Evolutionary conservation across 2,888 invertebrate genomes (phyloP), one percentile per base, ranked within the genome.

Genomic region (Calliopum simillimum): DNA sequence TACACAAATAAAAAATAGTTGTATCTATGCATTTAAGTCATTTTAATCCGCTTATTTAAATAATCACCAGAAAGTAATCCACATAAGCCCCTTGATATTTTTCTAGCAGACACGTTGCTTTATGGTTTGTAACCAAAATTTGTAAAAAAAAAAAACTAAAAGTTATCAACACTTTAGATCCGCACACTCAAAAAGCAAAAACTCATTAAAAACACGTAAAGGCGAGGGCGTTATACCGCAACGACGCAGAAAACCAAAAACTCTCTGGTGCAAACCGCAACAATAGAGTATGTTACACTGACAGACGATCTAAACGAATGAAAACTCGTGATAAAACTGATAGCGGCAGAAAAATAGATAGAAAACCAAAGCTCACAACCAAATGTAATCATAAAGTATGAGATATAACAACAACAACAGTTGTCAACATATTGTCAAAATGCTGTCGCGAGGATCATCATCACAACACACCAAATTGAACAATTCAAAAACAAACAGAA

Each of bases 281-380:
- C 59, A 74, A 76, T 78, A 77, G 74, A n/a, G n/a, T n/a, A n/a
- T n/a, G n/a, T n/a, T n/a, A n/a, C n/a, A n/a, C n/a, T n/a, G n/a
- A 75, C 73, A 78, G 71, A 74, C 62, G 75, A 76, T 78, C 78
- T 74, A 76, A 75, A 74, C 78, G 73, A 74, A 74, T 68, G 49
- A 73, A 74, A 74, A 74, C 75, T 73, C 75, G 70, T 73, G 64
- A 74, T 74, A 65, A 72, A 79, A 83, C 80, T 81, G 78, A 71
- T 75, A 71, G 72, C 66, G 71, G 71, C 25, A 59, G 47, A 64
- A 47, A 19, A 33, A 58, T 21, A 58, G 25, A 19, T 44, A 5
- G 21, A n/a, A 55, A 51, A 51, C 33, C 12, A 14, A 33, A 41
- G 55, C 3, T 16, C 21, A 44, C 33, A 65, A 19, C 53, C 25